Evolutionary conservation across 2,888 invertebrate genomes (phyloP), one percentile per base, ranked within the genome.

Genomic region (Salpingus planirostris): DNA sequence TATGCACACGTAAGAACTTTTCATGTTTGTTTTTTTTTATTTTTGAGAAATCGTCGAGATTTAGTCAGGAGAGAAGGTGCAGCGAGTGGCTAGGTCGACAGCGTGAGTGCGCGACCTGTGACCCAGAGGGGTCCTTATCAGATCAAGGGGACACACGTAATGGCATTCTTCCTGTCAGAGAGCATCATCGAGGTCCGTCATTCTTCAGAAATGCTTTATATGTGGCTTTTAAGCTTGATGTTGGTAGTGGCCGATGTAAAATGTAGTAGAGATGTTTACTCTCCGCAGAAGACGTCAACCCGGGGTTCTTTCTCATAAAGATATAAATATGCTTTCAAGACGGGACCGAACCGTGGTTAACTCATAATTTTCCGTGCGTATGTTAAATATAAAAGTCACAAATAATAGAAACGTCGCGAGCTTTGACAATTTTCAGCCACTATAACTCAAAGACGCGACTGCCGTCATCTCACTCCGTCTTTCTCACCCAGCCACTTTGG

Each of bases 111-210:
- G n/a, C 50, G 54, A 60, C 60, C 59, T 57, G 30, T 55, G 57
- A 59, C 60, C 60, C 50, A 42, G 44, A 43, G 43, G 43, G 50
- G 49, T 47, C 44, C 53, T 59, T 62, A 63, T 63, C 63, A 55
- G 63, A 63, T 63, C 50, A 43, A 47, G 52, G 45, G 49, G 54
- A 57, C 59, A 60, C 57, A 58, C 58, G 57, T 62, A 62, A 62
- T 62, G 59, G 61, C 61, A 61, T 62, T 61, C 61, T 52, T 41
- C 43, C 35, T 49, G 50, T 49, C 50, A 49, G 47, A 21, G 29
- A 29, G 47, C 42, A 42, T 48, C 45, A 34, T 47, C 46, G 39
- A 38, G 33, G 29, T 34, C 35, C 38, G 41, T 40, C 44, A 43
- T 46, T 45, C 44, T 35, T 49, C 45, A 42, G 42, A 27, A 18